Evolutionary conservation across 2,113 vertebrate species (phyloP).

Genomic region (Barnardius zonarius): DNA sequence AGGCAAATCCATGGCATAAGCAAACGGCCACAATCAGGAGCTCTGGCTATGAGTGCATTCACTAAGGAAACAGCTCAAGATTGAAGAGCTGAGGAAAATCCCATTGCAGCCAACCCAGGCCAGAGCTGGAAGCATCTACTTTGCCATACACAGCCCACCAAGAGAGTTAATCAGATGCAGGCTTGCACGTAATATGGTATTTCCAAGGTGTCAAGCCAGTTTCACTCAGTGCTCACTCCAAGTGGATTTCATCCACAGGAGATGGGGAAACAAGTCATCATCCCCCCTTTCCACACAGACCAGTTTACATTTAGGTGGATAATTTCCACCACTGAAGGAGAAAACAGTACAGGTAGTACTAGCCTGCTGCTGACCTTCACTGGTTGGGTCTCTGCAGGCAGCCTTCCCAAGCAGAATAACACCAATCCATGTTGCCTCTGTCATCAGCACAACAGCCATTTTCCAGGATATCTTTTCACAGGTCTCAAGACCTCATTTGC

Average conservation of each 20-base stretch:
- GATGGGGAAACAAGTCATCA: background rate
- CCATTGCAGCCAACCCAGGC: accelerated
- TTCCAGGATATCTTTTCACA: background rate
- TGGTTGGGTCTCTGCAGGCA: background rate
- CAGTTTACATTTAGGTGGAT: background rate
- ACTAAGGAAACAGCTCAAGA: background rate
- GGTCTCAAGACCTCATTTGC: background rate
- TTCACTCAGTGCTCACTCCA: background rate
- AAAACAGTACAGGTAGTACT: background rate
- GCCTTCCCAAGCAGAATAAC: background rate
- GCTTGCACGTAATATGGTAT: background rate
- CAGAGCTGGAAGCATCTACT: background rate
- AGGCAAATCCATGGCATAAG: background rate
- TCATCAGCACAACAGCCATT: background rate
- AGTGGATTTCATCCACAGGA: background rate
- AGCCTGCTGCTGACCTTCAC: background rate
- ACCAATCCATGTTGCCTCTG: background rate
- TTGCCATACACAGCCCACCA: background rate
- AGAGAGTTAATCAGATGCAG: background rate
- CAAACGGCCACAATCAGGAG: background rate
- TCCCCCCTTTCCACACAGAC: too few species aligned
- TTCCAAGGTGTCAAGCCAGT: background rate
- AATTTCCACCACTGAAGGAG: background rate
- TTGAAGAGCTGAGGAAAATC: background rate
- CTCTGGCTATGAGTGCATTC: accelerated